phyloP scores from a whole-genome alignment of 2,888 invertebrate genomes.

The Cephus pygmeus region DNA sequence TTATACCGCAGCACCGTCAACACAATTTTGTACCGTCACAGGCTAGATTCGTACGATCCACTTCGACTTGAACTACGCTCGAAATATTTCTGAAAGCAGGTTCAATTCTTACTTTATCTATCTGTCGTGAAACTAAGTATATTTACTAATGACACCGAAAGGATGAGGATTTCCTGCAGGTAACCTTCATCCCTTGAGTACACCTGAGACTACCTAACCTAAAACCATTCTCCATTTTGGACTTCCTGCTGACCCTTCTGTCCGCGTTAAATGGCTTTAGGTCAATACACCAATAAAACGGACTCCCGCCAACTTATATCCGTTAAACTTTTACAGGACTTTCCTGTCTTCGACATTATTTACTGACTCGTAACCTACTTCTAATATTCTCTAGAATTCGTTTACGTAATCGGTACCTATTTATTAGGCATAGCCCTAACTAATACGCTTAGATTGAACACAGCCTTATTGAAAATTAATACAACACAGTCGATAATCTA shows the following conservation, averaged over 20 bases:
- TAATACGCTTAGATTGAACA: background rate
- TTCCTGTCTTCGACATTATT: background rate
- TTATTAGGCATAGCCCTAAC: background rate
- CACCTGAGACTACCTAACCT: background rate
- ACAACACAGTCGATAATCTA: slow-evolving; percentile 46
- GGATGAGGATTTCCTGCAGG: background rate
- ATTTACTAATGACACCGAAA: background rate
- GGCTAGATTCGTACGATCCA: background rate
- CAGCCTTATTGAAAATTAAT: background rate
- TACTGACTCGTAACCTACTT: background rate
- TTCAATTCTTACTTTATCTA: background rate
- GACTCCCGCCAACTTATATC: background rate
- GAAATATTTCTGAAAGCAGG: background rate
- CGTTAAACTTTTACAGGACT: background rate
- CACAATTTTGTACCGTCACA: no score
- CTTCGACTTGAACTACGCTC: background rate
- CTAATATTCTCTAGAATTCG: background rate
- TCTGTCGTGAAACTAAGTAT: background rate
- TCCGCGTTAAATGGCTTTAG: background rate
- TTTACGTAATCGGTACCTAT: background rate
- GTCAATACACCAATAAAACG: background rate
- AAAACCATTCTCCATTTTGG: background rate
- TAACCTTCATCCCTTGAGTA: background rate
- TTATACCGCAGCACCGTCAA: no score
- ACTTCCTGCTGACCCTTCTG: background rate